Base-by-base conservation (phyloP, 2,113 vertebrate genomes). In the Chlorodrepanis virens region DNA sequence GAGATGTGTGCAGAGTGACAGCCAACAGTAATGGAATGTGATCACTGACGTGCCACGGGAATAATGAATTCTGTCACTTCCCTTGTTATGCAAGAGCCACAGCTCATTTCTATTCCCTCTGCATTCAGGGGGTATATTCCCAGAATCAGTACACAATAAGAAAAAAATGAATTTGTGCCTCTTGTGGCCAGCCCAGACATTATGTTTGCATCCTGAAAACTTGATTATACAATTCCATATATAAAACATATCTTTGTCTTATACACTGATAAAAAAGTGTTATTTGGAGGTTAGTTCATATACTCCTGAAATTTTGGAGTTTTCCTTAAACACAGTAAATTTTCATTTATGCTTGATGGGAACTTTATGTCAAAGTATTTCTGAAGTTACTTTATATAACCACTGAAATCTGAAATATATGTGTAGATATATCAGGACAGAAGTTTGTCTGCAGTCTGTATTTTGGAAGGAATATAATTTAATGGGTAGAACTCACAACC, bases 11-110 rank as follows among this genome's bases (percentile, higher is more conserved):
- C 8, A 0, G 42, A 42, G 85, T 90, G 84, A 96, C 87, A 94
- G 64, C 49, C 76, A 89, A 37, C 79, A 68, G 75, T 77, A 95
- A 81, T 60, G 63, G 39, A 95, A 69, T 6, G 10, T 63, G 79
- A 56, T 90, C 79, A 71, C 56, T 96, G 85, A 89, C 0, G 0
- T 94, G 88, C 57, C 72, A 81, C 3, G 45, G 71, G 60, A 95
- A 86, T 95, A 95, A 95, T 63, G 63, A 93, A 92, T 95, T 83
- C 85, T 96, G 88, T 90, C 92, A 88, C 63, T 90, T 78, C 49
- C 37, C 39, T 81, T 33, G 1, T 49, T 42, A 47, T 70, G 40
- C 37, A 57, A 93, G 74, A 72, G 52, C 57, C 57, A 91, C 61
- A 82, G 60, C 44, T 93, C 82, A 77, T 87, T 95, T 69, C 40